Percentiles rank a stretch among this genome's conserved stretches.
Conservation (phyloP, 1,140 invertebrate species). For the Limonius californicus region DNA sequence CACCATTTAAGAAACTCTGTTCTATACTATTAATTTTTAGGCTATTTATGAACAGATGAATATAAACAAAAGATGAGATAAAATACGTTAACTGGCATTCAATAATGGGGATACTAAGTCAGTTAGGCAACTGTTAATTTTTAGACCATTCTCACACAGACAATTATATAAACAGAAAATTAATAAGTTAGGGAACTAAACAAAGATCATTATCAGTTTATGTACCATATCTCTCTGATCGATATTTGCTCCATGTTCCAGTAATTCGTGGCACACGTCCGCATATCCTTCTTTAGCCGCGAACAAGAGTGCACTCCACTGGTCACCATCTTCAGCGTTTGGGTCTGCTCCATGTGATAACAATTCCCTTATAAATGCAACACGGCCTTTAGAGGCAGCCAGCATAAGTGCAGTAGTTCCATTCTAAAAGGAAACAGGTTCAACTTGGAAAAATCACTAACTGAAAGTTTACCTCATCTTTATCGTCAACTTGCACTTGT, state of each 20-base stretch:
- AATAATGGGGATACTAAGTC: too few relatives aligned
- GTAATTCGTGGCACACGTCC: slow-evolving; percentile 74
- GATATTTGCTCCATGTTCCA: slow-evolving; percentile 83
- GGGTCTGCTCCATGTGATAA: slow-evolving; percentile 84
- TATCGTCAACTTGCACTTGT: slow-evolving; percentile 79
- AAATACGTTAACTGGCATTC: too few relatives aligned
- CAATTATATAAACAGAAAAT: not conserved
- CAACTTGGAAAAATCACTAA: not conserved
- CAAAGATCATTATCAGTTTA: too few relatives aligned
- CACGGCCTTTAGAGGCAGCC: slow-evolving; percentile 75
- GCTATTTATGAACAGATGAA: too few relatives aligned
- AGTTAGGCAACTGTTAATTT: too few relatives aligned
- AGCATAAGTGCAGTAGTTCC: slow-evolving; percentile 88
- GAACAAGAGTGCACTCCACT: slow-evolving; percentile 88
- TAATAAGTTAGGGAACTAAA: not conserved
- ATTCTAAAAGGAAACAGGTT: slow-evolving; percentile 63
- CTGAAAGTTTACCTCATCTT: slow-evolving; percentile 69
- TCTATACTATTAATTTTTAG: too few relatives aligned
- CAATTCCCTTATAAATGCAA: slow-evolving; percentile 77
- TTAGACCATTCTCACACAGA: too few relatives aligned
- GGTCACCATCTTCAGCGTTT: slow-evolving; percentile 88
- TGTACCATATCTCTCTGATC: slow-evolving; percentile 95
- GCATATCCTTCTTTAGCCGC: slow-evolving; percentile 86
- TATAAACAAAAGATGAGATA: too few relatives aligned
- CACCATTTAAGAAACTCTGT: too few relatives aligned